phyloP scores from a whole-genome alignment of 1,140 invertebrate genomes.

The Calliphora vicina region DNA sequence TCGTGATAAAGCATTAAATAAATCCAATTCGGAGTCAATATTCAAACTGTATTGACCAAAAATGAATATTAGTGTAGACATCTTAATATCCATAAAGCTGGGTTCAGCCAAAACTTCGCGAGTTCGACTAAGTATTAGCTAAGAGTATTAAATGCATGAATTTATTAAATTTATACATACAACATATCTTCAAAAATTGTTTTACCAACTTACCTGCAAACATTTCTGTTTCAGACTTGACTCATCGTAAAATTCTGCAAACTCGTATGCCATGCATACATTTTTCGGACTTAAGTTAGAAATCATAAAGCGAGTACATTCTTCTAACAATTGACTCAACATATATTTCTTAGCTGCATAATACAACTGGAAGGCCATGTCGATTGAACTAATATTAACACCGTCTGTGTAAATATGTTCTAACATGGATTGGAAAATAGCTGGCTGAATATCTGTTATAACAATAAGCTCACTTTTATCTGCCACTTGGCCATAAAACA shows the following conservation, averaged over 20 bases:
- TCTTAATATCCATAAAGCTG: slow-evolving; percentile 78
- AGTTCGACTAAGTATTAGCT: too few species aligned
- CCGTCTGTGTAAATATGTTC: slow-evolving; percentile 85
- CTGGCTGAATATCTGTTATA: slow-evolving; percentile 83
- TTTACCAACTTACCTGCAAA: slow-evolving; percentile 72
- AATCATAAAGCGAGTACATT: slow-evolving; percentile 82
- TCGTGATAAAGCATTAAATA: slow-evolving; percentile 72
- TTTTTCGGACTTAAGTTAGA: slow-evolving; percentile 79
- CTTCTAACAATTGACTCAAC: slow-evolving; percentile 79
- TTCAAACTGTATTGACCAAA: slow-evolving; percentile 76
- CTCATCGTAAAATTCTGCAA: slow-evolving; percentile 84
- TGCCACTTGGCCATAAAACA: slow-evolving; percentile 78
- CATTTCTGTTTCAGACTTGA: slow-evolving; percentile 81
- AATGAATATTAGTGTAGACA: slow-evolving; percentile 76
- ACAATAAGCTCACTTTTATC: slow-evolving; percentile 75
- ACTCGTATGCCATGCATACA: slow-evolving; percentile 83
- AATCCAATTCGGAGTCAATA: slow-evolving; percentile 76
- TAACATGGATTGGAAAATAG: slow-evolving; percentile 80
- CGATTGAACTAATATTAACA: slow-evolving; percentile 79
- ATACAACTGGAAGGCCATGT: slow-evolving; percentile 83
- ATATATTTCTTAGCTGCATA: slow-evolving; percentile 90
- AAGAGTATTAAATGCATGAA: too few species aligned
- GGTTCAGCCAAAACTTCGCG: slow-evolving; percentile 77
- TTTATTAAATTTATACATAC: too few species aligned
- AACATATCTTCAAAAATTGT: too few species aligned